Base-by-base conservation (phyloP, 64 coral and sea anemone genomes). In the Montipora efflorescens region DNA sequence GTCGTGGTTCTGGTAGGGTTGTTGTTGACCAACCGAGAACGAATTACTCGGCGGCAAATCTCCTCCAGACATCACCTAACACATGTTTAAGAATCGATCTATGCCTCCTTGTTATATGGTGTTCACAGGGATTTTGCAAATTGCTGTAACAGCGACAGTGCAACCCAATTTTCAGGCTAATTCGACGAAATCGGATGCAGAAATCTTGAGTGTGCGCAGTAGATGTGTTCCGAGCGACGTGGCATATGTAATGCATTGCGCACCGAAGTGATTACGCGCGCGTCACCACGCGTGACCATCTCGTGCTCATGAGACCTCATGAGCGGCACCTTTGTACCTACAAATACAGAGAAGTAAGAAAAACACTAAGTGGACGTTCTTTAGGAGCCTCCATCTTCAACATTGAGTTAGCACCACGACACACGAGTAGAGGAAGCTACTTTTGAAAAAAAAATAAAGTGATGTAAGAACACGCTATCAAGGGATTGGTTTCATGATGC, bases 21-120 rank as follows among this genome's bases (percentile, higher is more conserved):
- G 82, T 59, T 86, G 82, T 86, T 86, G 64, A 86, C 82, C 82
- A 86, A 86, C 62, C 82, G 82, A 86, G 82, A 86, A 72, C 45
- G 66, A 66, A 86, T 86, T 71, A 86, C 82, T 86, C 82, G 82
- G 82, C 46, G 82, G 82, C 68, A 86, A 86, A 66, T 64, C 48
- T 86, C 64, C 82, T 67, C 66, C 45, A 86, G 82, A 86, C 82
- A 86, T 86, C 66, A 86, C 82, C 82, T 50, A 86, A 50, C 15
- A 71, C 43, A 71, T 59, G 71, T 86, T 86, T 86, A 72, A 85
- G 46, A 11, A 47, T 46, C 21, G 44, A 21, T 21, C 47, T 71
- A 45, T 72, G 66, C 8, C 6, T 72, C 66, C 5, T 86, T 71
- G 15, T 49, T 71, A 19, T 20, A 18, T 71, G 47, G 14, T 2